phyloP scores from a whole-genome alignment of 1,140 invertebrate genomes.

The Camponotus vicinus region DNA sequence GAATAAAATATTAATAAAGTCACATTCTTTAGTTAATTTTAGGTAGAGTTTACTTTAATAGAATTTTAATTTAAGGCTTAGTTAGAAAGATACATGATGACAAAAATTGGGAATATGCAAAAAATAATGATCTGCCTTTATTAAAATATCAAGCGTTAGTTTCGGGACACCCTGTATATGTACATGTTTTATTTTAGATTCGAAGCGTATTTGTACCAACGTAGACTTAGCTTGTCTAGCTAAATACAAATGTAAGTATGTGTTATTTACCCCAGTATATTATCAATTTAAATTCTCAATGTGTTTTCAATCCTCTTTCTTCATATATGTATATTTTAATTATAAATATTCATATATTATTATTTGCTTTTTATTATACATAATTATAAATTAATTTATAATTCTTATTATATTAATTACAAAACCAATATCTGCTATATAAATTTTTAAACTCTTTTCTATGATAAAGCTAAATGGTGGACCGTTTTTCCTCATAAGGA shows the following conservation, averaged over 20 bases:
- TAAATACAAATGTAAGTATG: constrained; percentile 62
- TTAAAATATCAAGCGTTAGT: too few species aligned
- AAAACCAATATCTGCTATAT: background rate
- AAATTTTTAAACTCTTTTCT: background rate
- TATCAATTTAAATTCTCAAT: background rate
- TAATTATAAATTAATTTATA: background rate
- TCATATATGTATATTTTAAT: background rate
- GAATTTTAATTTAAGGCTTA: too few species aligned
- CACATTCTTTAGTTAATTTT: too few species aligned
- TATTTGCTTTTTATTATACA: constrained; percentile 8
- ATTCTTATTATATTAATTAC: background rate
- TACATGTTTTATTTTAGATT: constrained; percentile 28
- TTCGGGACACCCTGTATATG: background rate
- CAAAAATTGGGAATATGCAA: too few species aligned
- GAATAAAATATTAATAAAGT: too few species aligned
- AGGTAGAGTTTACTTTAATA: too few species aligned
- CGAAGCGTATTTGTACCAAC: constrained; percentile 64
- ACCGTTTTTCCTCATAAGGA: constrained; percentile 68
- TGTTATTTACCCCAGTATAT: background rate
- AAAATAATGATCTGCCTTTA: too few species aligned
- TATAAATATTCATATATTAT: too few species aligned
- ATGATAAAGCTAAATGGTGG: constrained; percentile 69
- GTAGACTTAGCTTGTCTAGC: constrained; percentile 60
- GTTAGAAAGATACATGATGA: too few species aligned
- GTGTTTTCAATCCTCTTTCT: background rate